Evolutionary conservation across 2,888 invertebrate genomes (phyloP), one percentile per base, ranked within the genome.

Genomic region (Neria commutata): DNA sequence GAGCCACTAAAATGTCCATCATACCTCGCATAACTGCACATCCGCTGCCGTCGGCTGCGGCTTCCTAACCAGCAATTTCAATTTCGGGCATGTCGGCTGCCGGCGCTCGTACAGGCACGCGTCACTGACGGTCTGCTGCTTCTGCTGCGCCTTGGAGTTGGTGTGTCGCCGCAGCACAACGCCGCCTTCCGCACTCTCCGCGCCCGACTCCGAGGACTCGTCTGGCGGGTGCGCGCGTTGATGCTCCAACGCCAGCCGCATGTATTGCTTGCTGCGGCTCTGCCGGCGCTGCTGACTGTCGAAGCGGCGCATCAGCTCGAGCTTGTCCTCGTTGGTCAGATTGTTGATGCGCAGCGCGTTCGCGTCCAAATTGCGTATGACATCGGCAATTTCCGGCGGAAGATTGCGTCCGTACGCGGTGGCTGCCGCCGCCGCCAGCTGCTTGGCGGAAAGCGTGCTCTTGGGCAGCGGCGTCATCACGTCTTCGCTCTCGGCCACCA

Each of bases 401-500:
- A 46, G 50, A 56, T 63, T 69, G 48, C 73, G 74, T n/a, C 69
- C 66, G 42, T 58, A 58, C 47, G 56, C 57, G 16, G 63, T 65
- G 8, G 58, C 54, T 47, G 42, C 33, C 17, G 59, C 45, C 8
- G 50, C 45, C 50, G 25, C 17, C 21, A 19, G 1, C 37, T 8
- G 37, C n/a, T 37, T 29, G 29, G 11, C 63, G 33, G 47, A 61
- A 40, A 8, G 29, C 11, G 6, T 60, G 25, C 53, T 64, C 26
- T 67, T 71, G 23, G 74, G 78, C 63, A 76, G 64, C 19, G 77
- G 80, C 21, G 75, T 79, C 68, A 62, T 82, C 68, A 77, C 83
- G 83, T 77, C 86, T 79, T 60, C 78, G 68, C 63, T 84, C 83
- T 80, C 77, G 80, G 77, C 79, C 17, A 70, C 71, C 61, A 73